Base-by-base conservation (phyloP, 2,888 invertebrate species). In the Ochropleura plecta region DNA sequence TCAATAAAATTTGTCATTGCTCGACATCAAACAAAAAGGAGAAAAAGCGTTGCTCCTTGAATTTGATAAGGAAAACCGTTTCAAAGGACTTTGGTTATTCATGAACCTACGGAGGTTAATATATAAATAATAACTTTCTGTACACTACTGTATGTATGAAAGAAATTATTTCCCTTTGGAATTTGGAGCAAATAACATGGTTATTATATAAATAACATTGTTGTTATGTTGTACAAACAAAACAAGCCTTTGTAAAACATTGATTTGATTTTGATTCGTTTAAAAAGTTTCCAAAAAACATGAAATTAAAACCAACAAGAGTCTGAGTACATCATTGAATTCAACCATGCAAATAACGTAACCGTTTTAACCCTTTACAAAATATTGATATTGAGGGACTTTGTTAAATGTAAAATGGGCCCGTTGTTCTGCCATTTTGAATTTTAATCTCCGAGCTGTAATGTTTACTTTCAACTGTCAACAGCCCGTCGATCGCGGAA, bases 311-410 rank as follows among this genome's bases (percentile, higher is more conserved):
- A 83, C 73, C 80, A 73, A 81, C 76, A 82, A 76, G 77, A 81
- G 68, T 68, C 80, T 76, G 78, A 84, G 87, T 72, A 87, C 86
- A 86, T 88, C 84, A 92, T 89, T 91, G 89, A 91, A 91, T 90
- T 87, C 85, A 86, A 84, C 88, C 87, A 84, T 79, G 88, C 88
- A 88, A 90, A 90, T 88, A 90, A 89, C 86, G 86, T 88, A 86
- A 89, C 89, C 86, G 81, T 90, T 90, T 89, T 85, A 88, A 88
- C 88, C 90, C 90, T 85, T 88, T 87, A 88, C 90, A 89, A 91
- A 92, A 92, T 91, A 92, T 92, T 89, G 90, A 91, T 91, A 91
- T 89, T 89, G 87, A 90, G 86, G 86, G 88, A 88, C 86, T 88
- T 86, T 87, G 86, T 89, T 85, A 86, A 88, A 90, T 87, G 83